phyloP scores from a whole-genome alignment of 2,888 invertebrate species.

The Augiades crinisus region DNA sequence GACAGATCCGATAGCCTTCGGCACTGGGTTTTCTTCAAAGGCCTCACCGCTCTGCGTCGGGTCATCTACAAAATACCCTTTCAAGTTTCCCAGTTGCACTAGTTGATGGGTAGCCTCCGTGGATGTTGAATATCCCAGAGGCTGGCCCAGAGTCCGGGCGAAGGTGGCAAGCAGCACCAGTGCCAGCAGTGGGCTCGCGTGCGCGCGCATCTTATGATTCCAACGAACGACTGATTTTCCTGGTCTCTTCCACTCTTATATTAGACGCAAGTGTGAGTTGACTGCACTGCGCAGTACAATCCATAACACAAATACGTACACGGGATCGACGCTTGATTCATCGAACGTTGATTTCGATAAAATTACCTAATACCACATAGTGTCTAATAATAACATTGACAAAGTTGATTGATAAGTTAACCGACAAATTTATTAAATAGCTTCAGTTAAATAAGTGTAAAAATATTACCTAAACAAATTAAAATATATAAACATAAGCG shows the following conservation, averaged over 20 bases:
- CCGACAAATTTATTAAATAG: too few relatives aligned
- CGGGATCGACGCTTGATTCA: not conserved
- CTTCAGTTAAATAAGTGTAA: too few relatives aligned
- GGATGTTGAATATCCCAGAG: not conserved
- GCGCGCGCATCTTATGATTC: conserved; percentile 31
- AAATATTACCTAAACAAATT: too few relatives aligned
- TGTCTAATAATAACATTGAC: too few relatives aligned
- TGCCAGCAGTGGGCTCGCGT: conserved; percentile 7
- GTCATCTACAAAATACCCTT: not conserved
- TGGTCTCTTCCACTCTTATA: conserved; percentile 24
- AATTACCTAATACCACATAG: not conserved
- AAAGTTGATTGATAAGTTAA: too few relatives aligned
- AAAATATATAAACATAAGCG: too few relatives aligned
- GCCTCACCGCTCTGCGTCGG: not conserved
- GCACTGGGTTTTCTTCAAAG: not conserved
- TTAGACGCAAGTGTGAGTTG: conserved; percentile 36
- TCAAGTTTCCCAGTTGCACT: not conserved
- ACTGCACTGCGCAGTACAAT: conserved; percentile 23
- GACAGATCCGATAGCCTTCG: not conserved
- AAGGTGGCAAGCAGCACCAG: not conserved
- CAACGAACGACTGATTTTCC: conserved; percentile 35
- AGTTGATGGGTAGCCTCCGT: not conserved
- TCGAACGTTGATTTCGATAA: not conserved
- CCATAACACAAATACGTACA: conserved; percentile 1
- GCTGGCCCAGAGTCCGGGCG: not conserved